Percentiles rank a stretch among this genome's conserved stretches.
These are phyloP conservation scores for Pao palembangensis DNA, from an alignment of 2,113 vertebrate genomes.

Conservation along the genomic window DNA sequence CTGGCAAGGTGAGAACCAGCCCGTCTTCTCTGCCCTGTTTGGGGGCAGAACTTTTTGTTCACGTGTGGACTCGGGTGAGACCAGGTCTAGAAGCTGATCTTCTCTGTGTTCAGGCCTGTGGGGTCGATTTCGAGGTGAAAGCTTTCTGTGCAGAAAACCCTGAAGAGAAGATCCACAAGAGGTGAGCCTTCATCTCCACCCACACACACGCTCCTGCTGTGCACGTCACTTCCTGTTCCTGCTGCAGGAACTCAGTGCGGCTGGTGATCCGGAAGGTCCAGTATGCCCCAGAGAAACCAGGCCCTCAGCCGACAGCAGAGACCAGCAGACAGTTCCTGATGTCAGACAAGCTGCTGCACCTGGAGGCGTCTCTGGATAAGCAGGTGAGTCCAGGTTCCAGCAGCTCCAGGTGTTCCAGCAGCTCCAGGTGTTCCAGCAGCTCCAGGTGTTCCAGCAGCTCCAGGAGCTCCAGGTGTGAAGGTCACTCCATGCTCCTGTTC, in stretches of 20 bases:
- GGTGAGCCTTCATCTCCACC: constrained; percentile 68
- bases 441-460: too few species aligned
- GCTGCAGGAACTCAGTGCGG: constrained; percentile 85
- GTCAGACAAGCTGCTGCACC: constrained; percentile 87
- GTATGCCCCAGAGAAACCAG: constrained; percentile 86
- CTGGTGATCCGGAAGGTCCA: constrained; percentile 91
- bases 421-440: too few species aligned
- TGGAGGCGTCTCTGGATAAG: constrained; percentile 89
- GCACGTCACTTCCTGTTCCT: not conserved
- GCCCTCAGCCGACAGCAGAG: constrained; percentile 88
- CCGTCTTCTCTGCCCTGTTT: not conserved
- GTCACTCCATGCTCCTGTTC: not conserved
- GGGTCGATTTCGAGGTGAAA: constrained; percentile 97
- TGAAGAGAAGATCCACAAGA: constrained; percentile 96
- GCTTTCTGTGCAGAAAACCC: constrained; percentile 90
- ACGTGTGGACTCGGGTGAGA: constrained; percentile 34
- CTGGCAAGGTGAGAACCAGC: constrained; percentile 81
- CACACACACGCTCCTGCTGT: not conserved
- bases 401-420: too few species aligned
- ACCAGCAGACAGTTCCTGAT: constrained; percentile 89
- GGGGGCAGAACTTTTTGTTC: constrained; percentile 10
- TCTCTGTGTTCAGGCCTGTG: constrained; percentile 82
- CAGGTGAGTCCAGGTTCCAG: constrained; percentile 68
- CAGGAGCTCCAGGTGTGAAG: too few species aligned
- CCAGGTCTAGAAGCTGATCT: not conserved